Evolutionary conservation across 2,113 vertebrate genomes (phyloP), one percentile per base, ranked within the genome.

Genomic region (Eira barbara): DNA sequence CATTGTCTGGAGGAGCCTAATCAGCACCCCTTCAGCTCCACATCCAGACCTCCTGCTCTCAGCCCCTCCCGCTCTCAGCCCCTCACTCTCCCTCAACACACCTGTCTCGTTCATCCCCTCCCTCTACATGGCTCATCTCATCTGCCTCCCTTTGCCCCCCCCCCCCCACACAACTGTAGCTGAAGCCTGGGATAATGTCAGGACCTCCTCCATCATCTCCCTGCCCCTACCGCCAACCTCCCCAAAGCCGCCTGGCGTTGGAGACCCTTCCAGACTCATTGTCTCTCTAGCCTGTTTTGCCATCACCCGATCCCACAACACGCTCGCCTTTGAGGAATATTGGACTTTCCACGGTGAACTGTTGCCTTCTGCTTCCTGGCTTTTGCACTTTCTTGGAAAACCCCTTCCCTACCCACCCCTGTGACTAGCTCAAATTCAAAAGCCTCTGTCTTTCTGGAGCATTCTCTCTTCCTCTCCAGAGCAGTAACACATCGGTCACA

Each of bases 371-470:
- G 17, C 42, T 95, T 85, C 69, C 47, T 18, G 39, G 18, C 25
- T 47, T 67, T 49, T 65, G 79, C 8, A 63, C n/a, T 21, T 87
- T 49, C 74, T 88, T 74, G 63, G 36, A 78, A 89, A 95, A 83
- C n/a, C 42, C 34, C 76, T 78, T 85, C n/a, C 65, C 59, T 49
- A 27, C 29, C 31, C 42, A 49, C 34, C 8, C 20, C 61, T 15
- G 11, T 39, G 27, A 34, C 34, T 36, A 47, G n/a, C 25, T 90
- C 49, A 49, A 47, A 80, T 83, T 94, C 84, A 92, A 82, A 94
- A 74, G n/a, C 6, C 12, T 78, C 71, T 55, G 0, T 83, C 59
- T 63, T 96, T 87, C 74, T 80, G n/a, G 83, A 27, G 1, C n/a
- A 6, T 76, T 90, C n/a, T 90, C 47, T 84, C 13, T 27, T 84